Evolutionary conservation across 1,140 invertebrate genomes (phyloP).

Genomic region (Wasmannia auropunctata): DNA sequence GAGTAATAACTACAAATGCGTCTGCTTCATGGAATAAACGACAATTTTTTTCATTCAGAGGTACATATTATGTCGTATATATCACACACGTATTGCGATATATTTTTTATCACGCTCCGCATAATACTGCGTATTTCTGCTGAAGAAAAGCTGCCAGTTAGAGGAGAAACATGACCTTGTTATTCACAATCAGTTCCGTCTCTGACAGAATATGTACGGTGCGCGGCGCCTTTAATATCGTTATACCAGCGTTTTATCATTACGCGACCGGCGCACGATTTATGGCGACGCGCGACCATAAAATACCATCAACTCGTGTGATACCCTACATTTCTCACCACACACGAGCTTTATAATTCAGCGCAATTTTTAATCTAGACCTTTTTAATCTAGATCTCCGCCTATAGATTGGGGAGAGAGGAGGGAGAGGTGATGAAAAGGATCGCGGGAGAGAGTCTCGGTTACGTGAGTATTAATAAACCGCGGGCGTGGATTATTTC

Average conservation of each 20-base stretch:
- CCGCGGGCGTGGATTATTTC: neutral
- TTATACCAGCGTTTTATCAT: conserved; percentile 46
- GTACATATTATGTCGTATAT: conserved; percentile 17
- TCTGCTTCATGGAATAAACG: conserved; percentile 41
- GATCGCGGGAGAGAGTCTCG: neutral
- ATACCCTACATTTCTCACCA: conserved; percentile 8
- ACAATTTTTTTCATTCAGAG: conserved; percentile 38
- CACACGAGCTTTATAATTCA: conserved; percentile 28
- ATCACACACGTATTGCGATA: conserved; percentile 21
- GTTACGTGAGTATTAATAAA: conserved; percentile 6
- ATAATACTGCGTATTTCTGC: neutral
- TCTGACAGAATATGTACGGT: conserved; percentile 14
- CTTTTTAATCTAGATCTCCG: neutral
- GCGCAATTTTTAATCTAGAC: neutral
- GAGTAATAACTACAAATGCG: conserved; percentile 57
- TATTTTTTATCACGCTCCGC: conserved; percentile 7
- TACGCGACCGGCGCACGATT: conserved; percentile 20
- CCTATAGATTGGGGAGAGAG: neutral
- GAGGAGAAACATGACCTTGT: conserved; percentile 42
- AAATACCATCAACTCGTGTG: conserved; percentile 29
- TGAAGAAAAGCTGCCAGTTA: conserved; percentile 35
- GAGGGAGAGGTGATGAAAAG: neutral
- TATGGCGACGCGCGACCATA: conserved; percentile 18
- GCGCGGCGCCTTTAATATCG: conserved; percentile 34
- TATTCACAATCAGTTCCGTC: conserved; percentile 42